Base-by-base conservation (phyloP, 1,140 invertebrate species). In the Drosophila truncata region DNA sequence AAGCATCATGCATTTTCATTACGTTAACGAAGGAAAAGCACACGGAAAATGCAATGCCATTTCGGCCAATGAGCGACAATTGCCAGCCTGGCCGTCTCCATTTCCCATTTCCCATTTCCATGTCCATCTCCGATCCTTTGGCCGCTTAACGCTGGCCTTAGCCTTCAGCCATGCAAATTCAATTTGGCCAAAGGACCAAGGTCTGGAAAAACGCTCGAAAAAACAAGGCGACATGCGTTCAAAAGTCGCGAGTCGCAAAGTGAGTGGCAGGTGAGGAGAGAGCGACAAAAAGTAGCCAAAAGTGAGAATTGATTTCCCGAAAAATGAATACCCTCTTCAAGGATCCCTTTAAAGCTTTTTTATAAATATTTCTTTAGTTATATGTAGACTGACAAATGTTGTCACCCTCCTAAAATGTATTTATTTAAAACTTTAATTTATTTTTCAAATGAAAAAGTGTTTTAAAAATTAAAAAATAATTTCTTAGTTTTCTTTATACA, bases 121-220 rank as follows among this genome's bases (percentile, higher is more conserved):
- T 14, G 42, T 41, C 39, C 50, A 46, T 52, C 41, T 37, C 29
- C 54, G 42, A 54, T 70, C 58, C 37, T 69, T 52, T 47, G 23
- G 67, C 31, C 63, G 71, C 72, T 78, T 76, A 67, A 67, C 76
- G 33, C 62, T 62, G 84, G 72, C 63, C 84, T 83, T 80, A 78
- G 84, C 84, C 72, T 70, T 71, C 59, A 74, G 84, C 72, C 69
- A 88, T 83, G 80, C 80, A 88, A 87, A 87, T 87, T 87, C 85
- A 87, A 87, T 87, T 87, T 88, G 77, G 77, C 46, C 61, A 69
- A 70, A 62, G 50, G 67, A 61, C 44, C 29, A 44, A 47, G 35
- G 35, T 11, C 31, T 33, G 37, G 62, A 66, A 77, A 75, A 87
- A 79, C 72, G 41, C 62, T 66, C 52, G 63, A 72, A 82, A 64